Percentiles rank a stretch among this genome's conserved stretches.
phyloP scores from a whole-genome alignment of 2,113 vertebrate species.

The Varanus salvator region DNA sequence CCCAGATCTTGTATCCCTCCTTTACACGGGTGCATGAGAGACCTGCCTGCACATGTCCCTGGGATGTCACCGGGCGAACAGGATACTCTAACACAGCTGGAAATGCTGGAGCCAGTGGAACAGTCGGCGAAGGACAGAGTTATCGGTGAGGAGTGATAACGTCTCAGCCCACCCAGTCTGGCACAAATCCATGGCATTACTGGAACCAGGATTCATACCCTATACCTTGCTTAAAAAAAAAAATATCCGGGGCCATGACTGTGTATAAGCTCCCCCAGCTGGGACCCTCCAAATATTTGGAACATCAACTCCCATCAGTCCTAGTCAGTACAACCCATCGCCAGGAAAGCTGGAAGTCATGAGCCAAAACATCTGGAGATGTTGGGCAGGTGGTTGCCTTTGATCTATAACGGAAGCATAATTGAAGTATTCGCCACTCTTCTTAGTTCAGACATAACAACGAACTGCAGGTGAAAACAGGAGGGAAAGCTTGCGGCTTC shows the following conservation, averaged over 20 bases:
- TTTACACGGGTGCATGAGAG: fast-evolving
- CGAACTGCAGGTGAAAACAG: not conserved
- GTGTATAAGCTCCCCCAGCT: too few species aligned
- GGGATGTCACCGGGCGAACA: not conserved
- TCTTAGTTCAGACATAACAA: not conserved
- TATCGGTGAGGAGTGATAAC: too few species aligned
- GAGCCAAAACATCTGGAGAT: not conserved
- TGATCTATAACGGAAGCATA: not conserved
- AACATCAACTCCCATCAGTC: too few species aligned
- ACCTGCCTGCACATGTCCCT: too few species aligned
- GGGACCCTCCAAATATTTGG: too few species aligned
- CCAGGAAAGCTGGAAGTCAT: not conserved
- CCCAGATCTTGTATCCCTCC: not conserved
- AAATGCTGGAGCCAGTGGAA: not conserved
- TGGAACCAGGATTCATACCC: not conserved
- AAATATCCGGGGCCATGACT: too few species aligned
- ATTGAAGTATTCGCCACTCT: too few species aligned
- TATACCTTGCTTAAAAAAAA: too few species aligned
- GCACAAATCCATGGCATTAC: not conserved
- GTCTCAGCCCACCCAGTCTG: too few species aligned
- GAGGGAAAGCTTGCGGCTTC: too few species aligned
- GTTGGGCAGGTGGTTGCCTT: too few species aligned
- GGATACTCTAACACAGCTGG: not conserved
- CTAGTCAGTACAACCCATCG: not conserved
- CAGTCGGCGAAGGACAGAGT: too few species aligned